Conservation (phyloP, 2,113 vertebrate species). For the Sceloporus tristichus region DNA sequence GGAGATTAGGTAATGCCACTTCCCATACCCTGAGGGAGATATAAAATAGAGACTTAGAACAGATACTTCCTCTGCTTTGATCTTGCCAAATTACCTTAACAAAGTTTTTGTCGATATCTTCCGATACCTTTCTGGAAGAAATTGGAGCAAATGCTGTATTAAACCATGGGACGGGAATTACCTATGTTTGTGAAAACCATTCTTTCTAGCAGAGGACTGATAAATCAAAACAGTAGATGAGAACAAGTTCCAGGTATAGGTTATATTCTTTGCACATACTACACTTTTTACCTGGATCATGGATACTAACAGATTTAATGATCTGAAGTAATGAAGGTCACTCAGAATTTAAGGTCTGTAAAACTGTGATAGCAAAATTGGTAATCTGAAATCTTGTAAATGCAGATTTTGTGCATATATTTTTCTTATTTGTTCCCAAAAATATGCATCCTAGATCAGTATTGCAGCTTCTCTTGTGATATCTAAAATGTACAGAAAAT, state of each 20-base stretch:
- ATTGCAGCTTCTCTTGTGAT: background rate
- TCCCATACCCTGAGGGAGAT: slow-evolving; percentile 5
- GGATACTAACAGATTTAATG: slow-evolving; percentile 29
- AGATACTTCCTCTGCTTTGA: background rate
- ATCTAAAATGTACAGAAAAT: background rate
- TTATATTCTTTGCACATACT: slow-evolving; percentile 26
- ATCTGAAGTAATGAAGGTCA: fast-evolving
- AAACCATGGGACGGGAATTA: background rate
- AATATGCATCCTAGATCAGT: background rate
- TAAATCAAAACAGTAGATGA: slow-evolving; percentile 38
- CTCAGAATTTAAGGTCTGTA: fast-evolving
- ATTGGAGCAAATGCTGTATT: slow-evolving; percentile 13
- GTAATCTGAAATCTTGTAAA: background rate
- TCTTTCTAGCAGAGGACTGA: background rate
- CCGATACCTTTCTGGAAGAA: slow-evolving; percentile 25
- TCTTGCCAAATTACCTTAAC: slow-evolving; percentile 16
- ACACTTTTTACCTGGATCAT: slow-evolving; percentile 15
- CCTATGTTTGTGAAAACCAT: slow-evolving; percentile 33
- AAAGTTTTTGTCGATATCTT: slow-evolving; percentile 26
- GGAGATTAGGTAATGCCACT: background rate
- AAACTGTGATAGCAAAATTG: background rate
- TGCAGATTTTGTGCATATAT: background rate
- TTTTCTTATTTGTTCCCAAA: background rate
- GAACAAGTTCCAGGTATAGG: background rate
- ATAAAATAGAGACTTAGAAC: background rate